Conservation (phyloP, 2,113 vertebrate species). For the Gadus chalcogrammus region DNA sequence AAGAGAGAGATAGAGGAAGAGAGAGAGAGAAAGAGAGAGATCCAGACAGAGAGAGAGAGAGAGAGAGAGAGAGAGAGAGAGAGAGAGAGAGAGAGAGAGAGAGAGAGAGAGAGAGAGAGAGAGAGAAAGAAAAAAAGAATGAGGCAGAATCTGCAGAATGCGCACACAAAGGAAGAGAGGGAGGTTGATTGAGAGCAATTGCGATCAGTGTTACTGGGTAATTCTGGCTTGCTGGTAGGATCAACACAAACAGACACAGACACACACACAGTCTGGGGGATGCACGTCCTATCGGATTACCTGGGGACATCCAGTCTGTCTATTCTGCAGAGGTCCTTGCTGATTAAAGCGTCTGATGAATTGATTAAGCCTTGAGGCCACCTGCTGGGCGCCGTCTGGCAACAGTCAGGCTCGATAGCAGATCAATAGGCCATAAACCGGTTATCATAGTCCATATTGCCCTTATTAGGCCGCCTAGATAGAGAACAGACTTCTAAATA, state of each 20-base stretch:
- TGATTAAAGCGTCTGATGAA: constrained; percentile 69
- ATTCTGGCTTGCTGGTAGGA: background rate
- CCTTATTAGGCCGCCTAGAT: constrained; percentile 50
- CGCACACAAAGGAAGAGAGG: constrained; percentile 2
- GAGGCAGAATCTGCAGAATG: constrained; percentile 18
- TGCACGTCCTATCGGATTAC: constrained; percentile 60
- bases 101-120: no score
- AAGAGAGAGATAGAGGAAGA: no score
- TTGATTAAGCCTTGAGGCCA: constrained; percentile 66
- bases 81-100: no score
- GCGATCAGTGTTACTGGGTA: no score
- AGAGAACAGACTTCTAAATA: constrained; percentile 34
- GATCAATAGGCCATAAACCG: constrained; percentile 62
- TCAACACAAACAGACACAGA: background rate
- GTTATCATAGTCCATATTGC: constrained; percentile 58
- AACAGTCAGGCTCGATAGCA: constrained; percentile 60
- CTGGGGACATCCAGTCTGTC: constrained; percentile 61
- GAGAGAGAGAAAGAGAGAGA: no score
- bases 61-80: no score
- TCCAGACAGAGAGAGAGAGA: no score
- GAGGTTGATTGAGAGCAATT: background rate
- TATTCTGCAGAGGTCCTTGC: constrained; percentile 64
- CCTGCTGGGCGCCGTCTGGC: constrained; percentile 67
- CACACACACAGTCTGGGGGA: constrained; percentile 21
- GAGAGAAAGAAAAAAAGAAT: constrained; percentile 7